Evolutionary conservation across 2,888 invertebrate genomes (phyloP), one percentile per base, ranked within the genome.

Genomic region (Drosophila paranaensis): DNA sequence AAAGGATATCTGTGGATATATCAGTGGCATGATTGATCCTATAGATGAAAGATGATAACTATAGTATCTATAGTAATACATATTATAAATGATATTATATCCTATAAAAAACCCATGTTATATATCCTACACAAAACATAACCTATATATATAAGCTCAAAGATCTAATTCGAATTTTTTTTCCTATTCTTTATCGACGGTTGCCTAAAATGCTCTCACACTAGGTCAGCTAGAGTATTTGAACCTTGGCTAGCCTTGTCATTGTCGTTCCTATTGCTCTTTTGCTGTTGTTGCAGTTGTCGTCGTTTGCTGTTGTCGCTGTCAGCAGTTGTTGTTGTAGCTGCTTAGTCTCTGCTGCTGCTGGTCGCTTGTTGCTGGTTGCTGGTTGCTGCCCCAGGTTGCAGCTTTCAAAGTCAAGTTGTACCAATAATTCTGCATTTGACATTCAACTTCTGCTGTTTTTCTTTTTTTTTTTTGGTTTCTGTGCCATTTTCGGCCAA

Each of bases 371-470:
- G 73, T 77, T 69, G 83, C 74, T 72, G 71, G 70, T 77, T 71
- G 83, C 74, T 72, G 72, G 33, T 77, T 67, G 79, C 74, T 72
- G 75, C 56, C 54, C 54, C 74, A 86, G 81, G 81, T 86, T 73
- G 77, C 68, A 50, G 69, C 57, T 72, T 68, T 77, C 54, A 78
- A 69, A 81, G 83, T 81, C 83, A 77, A 81, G 78, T 83, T 86
- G 83, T 86, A 80, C 75, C 88, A 87, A 87, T 88, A 87, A 83
- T 87, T 87, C 86, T 83, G 82, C 81, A 85, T 87, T 88, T 88
- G 86, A 87, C 86, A 87, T 83, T 88, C 88, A 78, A 81, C 72
- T 70, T 43, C 11, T 11, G 10, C 11, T 43, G 6, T 16, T 13
- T 20, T 43, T 20, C 20, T 11, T 10, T 13, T 20, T 43, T 56